Base-by-base conservation (phyloP, 2,113 vertebrate species). In the Platichthys flesus region DNA sequence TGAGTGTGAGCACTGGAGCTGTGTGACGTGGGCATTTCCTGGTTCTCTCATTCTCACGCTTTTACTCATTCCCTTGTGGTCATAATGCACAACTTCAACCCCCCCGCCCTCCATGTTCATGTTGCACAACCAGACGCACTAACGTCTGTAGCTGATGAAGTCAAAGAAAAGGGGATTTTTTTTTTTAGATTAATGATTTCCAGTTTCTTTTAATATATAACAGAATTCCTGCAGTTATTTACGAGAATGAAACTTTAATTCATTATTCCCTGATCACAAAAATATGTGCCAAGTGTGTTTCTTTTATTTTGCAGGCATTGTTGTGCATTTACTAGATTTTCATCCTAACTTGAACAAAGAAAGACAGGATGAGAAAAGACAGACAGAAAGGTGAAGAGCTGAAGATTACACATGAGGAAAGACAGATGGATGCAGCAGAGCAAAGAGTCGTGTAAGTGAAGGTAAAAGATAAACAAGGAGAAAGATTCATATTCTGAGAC, bases 31-130 rank as follows among this genome's bases (percentile, higher is more conserved):
- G 56, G 56, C 66, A 62, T 85, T 93, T 90, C 81, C 74, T 89
- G 71, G 12, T 78, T 77, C 83, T 82, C 51, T 6, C 61, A 83
- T 89, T 92, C 89, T 86, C 87, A 90, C 23, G 71, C 82, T 85
- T 77, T 74, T 57, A 55, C 55, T 82, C 66, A 28, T 55, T 75
- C 84, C 63, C 76, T 13, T 9, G 61, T 57, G 76, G 40, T 47
- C 35, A 0, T 56, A n/a, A 52, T 21, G 5, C 73, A 55, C 61
- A 59, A 8, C 51, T 52, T 47, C 61, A 10, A 74, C 67, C 58
- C 20, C 26, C 56, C 14, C 28, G 28, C 26, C 28, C 57, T n/a
- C 10, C 16, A 2, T 47, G 65, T 28, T 65, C 55, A n/a, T 71
- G 72, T 71, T 76, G 68, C 64, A 57, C 59, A 72, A 61, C n/a